phyloP scores from a whole-genome alignment of 1,140 invertebrate species.

The Ceratosolen solmsi region DNA sequence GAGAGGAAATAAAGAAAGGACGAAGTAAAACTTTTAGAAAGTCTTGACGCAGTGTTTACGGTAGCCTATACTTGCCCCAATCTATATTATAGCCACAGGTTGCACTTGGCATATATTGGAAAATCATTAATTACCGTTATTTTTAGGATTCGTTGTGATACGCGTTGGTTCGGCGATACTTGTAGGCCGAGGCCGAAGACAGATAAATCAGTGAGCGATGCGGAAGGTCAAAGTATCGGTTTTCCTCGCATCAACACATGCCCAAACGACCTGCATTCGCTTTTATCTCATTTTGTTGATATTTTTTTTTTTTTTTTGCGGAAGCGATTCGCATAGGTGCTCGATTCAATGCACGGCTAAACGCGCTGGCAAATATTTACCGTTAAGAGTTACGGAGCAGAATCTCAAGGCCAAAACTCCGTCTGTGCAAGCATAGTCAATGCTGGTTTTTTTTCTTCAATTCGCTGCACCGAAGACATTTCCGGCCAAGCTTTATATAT shows the following conservation, averaged over 20 bases:
- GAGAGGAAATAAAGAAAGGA: too few relatives aligned
- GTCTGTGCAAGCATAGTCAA: neutral
- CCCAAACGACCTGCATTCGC: neutral
- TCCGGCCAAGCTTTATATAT: neutral
- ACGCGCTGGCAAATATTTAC: neutral
- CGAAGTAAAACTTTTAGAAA: neutral
- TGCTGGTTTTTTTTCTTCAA: too few relatives aligned
- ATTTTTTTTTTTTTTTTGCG: too few relatives aligned
- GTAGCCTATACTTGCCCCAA: neutral
- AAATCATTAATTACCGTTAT: neutral
- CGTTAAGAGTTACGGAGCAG: neutral
- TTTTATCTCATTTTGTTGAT: conserved; percentile 15
- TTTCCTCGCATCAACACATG: neutral
- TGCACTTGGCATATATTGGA: neutral
- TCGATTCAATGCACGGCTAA: neutral
- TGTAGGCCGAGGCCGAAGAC: neutral
- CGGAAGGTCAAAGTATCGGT: conserved; percentile 34
- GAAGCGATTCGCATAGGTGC: conserved; percentile 2
- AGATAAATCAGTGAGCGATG: neutral
- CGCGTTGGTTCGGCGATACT: neutral
- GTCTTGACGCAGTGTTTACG: neutral
- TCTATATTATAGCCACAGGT: neutral
- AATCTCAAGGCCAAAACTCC: neutral
- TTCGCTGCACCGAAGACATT: neutral
- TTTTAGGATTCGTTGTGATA: too few relatives aligned